Conservation (phyloP, 2,888 invertebrate genomes). For the Campaea margaritaria region DNA sequence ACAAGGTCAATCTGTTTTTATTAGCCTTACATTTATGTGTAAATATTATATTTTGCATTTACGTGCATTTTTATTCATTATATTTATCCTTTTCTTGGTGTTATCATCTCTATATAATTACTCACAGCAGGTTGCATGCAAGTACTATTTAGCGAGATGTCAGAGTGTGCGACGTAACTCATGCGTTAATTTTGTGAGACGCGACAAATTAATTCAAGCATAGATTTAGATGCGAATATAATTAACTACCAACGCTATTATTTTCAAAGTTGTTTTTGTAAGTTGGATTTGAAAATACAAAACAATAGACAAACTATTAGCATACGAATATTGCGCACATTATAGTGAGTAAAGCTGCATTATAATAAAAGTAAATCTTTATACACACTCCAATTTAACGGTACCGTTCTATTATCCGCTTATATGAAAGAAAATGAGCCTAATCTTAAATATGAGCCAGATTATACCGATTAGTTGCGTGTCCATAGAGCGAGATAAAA, state of each 20-base stretch:
- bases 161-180: slow-evolving; percentile 75
- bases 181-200: slow-evolving; percentile 80
- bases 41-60: too few species aligned
- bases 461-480: slow-evolving; percentile 30
- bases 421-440: slow-evolving; percentile 27
- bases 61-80: too few species aligned
- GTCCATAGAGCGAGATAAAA: slow-evolving; percentile 27
- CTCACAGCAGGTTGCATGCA: slow-evolving; percentile 61
- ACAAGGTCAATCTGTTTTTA: too few species aligned
- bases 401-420: slow-evolving; percentile 12
- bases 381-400: slow-evolving; percentile 6
- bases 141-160: slow-evolving; percentile 79
- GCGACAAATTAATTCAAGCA: slow-evolving; percentile 78
- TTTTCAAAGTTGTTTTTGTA: slow-evolving; percentile 12
- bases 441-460: slow-evolving; percentile 30
- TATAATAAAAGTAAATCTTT: not conserved
- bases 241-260: slow-evolving; percentile 42
- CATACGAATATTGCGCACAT: too few species aligned
- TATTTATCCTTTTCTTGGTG: slow-evolving; percentile 1
- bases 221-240: slow-evolving; percentile 72
- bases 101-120: slow-evolving; percentile 52
- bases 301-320: too few species aligned
- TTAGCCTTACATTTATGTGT: too few species aligned
- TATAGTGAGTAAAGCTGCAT: too few species aligned
- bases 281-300: not conserved